Evolutionary conservation across 2,888 invertebrate species (phyloP).

Genomic region (Synanthedon vespiformis): DNA sequence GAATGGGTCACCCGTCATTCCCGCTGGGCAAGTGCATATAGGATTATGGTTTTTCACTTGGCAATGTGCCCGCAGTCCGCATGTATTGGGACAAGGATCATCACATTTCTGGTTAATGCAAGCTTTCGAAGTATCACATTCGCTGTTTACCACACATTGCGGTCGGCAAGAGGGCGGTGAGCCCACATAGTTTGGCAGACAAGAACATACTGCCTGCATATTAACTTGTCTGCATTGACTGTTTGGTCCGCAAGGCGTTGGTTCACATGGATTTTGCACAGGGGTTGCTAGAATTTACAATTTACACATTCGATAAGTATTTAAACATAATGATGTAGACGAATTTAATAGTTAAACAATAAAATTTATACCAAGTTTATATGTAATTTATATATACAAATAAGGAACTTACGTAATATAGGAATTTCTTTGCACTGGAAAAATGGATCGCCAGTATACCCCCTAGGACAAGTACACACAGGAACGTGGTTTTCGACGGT

Average conservation of each 20-base stretch:
- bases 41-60: conserved; percentile 87
- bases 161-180: conserved; percentile 85
- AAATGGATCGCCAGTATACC: conserved; percentile 86
- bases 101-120: conserved; percentile 88
- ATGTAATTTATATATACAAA: not conserved
- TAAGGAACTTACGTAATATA: conserved; percentile 32
- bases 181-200: conserved; percentile 81
- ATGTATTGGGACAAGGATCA: conserved; percentile 89
- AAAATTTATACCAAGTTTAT: not conserved
- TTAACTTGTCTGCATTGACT: conserved; percentile 86
- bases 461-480: conserved; percentile 79
- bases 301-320: no score
- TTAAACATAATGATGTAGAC: no score
- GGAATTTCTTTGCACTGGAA: conserved; percentile 76
- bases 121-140: conserved; percentile 84
- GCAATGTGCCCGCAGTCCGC: conserved; percentile 88
- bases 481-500: conserved; percentile 84
- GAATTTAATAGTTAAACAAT: no score
- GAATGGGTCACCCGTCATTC: conserved; percentile 90
- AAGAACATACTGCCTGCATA: conserved; percentile 86
- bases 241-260: conserved; percentile 89
- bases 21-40: conserved; percentile 86
- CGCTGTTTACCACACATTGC: conserved; percentile 88
- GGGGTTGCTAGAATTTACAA: conserved; percentile 40
- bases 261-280: conserved; percentile 79